Evolutionary conservation across 1,140 invertebrate genomes (phyloP), one percentile per base, ranked within the genome.

Genomic region (Heliconius hewitsoni): DNA sequence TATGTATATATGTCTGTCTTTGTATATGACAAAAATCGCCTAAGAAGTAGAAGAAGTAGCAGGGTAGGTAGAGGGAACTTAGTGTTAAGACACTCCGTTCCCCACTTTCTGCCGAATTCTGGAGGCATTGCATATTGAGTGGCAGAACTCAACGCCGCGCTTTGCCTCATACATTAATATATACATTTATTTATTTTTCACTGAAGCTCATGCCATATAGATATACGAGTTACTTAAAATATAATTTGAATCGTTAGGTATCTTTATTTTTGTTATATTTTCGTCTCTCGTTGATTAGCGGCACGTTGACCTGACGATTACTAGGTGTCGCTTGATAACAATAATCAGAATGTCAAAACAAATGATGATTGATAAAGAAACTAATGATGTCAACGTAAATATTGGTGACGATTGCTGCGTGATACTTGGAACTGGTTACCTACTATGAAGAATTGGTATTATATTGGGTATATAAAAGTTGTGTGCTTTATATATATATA

Each of bases 321-420:
- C 23, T 66, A 30, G 60, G 60, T 66, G 60, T 78, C 77, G 34
- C 27, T 72, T 50, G 55, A 78, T 42, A 78, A n/a, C 34, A 39
- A 23, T 34, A 73, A 78, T 77, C 46, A 52, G 78, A 34, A 39
- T 76, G 79, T 81, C 71, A 76, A 80, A 78, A 80, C 78, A 76
- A 80, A 80, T 80, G 73, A 73, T 76, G 74, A 80, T 80, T 55
- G 75, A 80, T 80, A 70, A 46, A 19, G 70, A 27, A 66, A 66
- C 19, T 73, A 76, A 57, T 72, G 78, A 76, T 75, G 75, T 80
- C 74, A 80, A 76, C 34, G 30, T 27, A 73, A 72, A 80, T 34
- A 71, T 57, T 76, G 71, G 23, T 71, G 46, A 57, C 55, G 46
- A 79, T 71, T 52, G 11, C n/a, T 57, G 55, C 55, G 55, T 27